Percentiles rank a stretch among this genome's conserved stretches.
These are phyloP conservation scores for Trinectes maculatus DNA, from an alignment of 2,113 vertebrate genomes.

Conservation along the genomic window DNA sequence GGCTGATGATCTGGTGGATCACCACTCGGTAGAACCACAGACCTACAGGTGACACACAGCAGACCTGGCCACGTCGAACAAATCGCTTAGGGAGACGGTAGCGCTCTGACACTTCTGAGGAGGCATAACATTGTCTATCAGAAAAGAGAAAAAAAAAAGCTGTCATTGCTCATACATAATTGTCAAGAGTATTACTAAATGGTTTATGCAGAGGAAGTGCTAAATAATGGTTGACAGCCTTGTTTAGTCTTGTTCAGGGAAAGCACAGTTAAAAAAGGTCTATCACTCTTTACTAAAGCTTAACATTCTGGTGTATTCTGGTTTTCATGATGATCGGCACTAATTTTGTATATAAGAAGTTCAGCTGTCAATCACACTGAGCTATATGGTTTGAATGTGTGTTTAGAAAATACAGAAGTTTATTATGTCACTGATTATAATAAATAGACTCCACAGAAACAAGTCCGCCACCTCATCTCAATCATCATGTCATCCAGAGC, in stretches of 20 bases:
- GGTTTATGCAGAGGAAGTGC: no score
- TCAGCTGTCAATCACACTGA: background rate
- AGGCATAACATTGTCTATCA: constrained; percentile 87
- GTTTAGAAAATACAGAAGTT: background rate
- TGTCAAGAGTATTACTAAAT: background rate
- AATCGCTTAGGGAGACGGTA: constrained; percentile 85
- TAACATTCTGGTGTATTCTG: no score
- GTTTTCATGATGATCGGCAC: background rate
- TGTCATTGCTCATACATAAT: background rate
- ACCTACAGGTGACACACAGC: constrained; percentile 82
- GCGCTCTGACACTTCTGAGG: constrained; percentile 82
- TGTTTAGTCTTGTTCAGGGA: no score
- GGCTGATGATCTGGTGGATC: constrained; percentile 84
- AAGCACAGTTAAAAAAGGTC: no score
- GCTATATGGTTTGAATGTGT: background rate
- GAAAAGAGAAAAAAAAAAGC: background rate
- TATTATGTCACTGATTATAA: background rate
- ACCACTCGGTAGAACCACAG: constrained; percentile 93
- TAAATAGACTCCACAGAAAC: background rate
- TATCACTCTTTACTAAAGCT: background rate
- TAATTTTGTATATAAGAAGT: background rate
- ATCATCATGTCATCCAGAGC: constrained; percentile 90
- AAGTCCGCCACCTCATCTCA: constrained; percentile 87
- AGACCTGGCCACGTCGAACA: constrained; percentile 87
- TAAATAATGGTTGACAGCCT: no score